Evolutionary conservation across 2,888 invertebrate species (phyloP).

Genomic region (Agonopterix arenella): DNA sequence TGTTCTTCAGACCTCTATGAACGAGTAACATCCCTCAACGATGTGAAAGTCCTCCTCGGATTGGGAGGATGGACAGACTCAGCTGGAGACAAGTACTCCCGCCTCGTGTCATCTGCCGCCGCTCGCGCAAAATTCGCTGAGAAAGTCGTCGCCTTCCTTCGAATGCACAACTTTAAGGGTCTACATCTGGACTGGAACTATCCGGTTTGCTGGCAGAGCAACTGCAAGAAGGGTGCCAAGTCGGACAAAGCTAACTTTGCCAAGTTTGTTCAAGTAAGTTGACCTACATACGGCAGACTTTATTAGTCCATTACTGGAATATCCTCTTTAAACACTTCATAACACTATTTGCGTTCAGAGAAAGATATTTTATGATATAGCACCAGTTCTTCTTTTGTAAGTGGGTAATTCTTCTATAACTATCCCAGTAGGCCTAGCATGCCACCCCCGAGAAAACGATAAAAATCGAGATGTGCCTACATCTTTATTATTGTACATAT

Average conservation of each 20-base stretch:
- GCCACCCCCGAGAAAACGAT: too few species aligned
- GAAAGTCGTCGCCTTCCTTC: constrained; percentile 82
- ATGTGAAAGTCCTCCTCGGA: constrained; percentile 83
- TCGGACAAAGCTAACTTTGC: constrained; percentile 88
- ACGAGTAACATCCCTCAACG: constrained; percentile 82
- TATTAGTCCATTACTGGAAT: not conserved
- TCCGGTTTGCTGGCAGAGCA: constrained; percentile 95
- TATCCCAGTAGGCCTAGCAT: too few species aligned
- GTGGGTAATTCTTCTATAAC: not conserved
- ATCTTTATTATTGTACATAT: too few species aligned
- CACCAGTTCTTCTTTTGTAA: constrained; percentile 1
- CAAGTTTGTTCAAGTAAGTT: constrained; percentile 81
- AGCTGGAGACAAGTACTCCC: constrained; percentile 90
- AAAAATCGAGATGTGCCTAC: too few species aligned
- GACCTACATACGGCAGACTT: not conserved
- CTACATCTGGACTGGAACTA: constrained; percentile 97
- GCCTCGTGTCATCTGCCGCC: constrained; percentile 81
- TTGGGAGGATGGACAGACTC: constrained; percentile 98
- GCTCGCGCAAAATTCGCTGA: constrained; percentile 83
- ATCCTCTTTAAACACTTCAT: not conserved
- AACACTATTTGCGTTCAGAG: not conserved
- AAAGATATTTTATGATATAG: too few species aligned
- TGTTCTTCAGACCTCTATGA: constrained; percentile 83
- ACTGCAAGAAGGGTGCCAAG: constrained; percentile 87
- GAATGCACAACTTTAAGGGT: constrained; percentile 87